phyloP scores from a whole-genome alignment of 2,888 invertebrate genomes.

The Noctua pronuba region DNA sequence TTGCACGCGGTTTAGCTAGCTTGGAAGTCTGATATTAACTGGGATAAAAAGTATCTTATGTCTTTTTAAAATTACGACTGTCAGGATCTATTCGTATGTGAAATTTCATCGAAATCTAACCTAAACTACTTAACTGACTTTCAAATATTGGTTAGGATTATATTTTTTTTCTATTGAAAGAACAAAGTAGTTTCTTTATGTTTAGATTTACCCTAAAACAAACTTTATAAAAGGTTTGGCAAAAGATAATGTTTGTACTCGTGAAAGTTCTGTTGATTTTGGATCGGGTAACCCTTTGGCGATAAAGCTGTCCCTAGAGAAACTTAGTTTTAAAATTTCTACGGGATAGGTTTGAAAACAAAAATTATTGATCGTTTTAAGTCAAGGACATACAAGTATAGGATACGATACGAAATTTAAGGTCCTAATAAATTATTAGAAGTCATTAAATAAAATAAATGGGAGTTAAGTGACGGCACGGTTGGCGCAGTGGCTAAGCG shows the following conservation, averaged over 20 bases:
- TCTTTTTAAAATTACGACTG: too few species aligned
- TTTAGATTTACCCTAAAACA: background rate
- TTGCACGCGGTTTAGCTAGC: background rate
- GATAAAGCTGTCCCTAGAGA: background rate
- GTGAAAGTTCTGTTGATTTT: slow-evolving; percentile 22
- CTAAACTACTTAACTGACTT: background rate
- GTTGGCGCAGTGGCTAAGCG: too few species aligned
- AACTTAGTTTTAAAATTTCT: background rate
- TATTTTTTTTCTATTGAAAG: background rate
- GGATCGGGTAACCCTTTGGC: background rate
- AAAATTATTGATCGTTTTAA: background rate
- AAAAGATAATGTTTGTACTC: slow-evolving; percentile 6
- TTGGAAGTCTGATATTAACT: background rate
- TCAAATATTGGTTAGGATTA: background rate
- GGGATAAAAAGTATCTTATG: background rate
- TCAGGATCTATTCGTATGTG: background rate
- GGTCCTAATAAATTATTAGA: background rate
- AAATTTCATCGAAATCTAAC: background rate
- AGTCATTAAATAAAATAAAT: background rate
- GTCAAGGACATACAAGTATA: background rate
- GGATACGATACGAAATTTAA: background rate
- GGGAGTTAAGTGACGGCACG: too few species aligned
- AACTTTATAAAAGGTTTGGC: slow-evolving; percentile 17
- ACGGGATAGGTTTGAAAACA: background rate
- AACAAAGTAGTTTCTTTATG: slow-evolving; percentile 11